These are phyloP conservation scores for Pteromalus puparum DNA, from an alignment of 1,140 invertebrate species.

Conservation along the genomic window DNA sequence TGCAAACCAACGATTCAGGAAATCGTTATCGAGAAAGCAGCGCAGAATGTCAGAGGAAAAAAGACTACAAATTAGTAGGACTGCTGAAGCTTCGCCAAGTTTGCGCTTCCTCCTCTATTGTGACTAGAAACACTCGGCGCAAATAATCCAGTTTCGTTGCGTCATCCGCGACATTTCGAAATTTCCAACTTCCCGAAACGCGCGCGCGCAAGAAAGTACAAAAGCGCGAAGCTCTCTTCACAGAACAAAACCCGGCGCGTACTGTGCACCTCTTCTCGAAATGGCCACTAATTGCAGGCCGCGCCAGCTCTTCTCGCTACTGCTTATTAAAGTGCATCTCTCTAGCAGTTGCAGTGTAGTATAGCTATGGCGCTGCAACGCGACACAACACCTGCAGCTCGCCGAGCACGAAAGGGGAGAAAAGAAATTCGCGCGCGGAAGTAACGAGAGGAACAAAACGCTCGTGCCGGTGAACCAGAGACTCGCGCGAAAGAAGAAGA, in stretches of 20 bases:
- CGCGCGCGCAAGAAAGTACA: not conserved
- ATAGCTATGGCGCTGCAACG: not conserved
- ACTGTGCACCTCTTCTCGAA: not conserved
- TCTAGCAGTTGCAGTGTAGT: not conserved
- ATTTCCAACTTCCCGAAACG: not conserved
- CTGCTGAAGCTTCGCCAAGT: no score
- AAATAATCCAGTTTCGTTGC: not conserved
- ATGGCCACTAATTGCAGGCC: slow-evolving; percentile 2
- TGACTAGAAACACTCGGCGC: not conserved
- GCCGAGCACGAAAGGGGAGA: not conserved
- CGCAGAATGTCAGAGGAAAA: no score
- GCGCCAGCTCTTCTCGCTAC: not conserved
- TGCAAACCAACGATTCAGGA: no score
- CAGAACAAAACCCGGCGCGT: not conserved
- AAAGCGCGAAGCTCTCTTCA: not conserved
- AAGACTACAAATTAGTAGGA: no score
- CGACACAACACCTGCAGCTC: not conserved
- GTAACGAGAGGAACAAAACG: slow-evolving; percentile 3
- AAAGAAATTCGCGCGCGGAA: not conserved
- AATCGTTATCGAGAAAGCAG: no score
- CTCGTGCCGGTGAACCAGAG: not conserved
- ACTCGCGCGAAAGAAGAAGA: not conserved
- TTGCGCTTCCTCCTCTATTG: not conserved
- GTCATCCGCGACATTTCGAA: not conserved
- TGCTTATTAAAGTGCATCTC: not conserved